Evolutionary conservation across 2,888 invertebrate species (phyloP), one percentile per base, ranked within the genome.

Genomic region (Leucania comma): DNA sequence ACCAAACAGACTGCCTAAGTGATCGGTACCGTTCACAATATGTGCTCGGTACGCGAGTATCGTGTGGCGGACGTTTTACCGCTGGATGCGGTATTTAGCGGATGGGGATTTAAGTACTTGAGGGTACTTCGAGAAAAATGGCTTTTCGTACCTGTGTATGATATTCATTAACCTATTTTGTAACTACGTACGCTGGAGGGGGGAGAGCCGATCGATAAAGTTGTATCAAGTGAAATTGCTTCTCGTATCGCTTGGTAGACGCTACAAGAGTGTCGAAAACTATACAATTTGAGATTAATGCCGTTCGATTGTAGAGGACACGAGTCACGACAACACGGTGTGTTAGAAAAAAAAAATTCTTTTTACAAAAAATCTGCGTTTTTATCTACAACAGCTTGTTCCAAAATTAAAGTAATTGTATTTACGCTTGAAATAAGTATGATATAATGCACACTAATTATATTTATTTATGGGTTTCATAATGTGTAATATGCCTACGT

Each of bases 1-100:
- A 86, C 89, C 92, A 91, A 93, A 92, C 93, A 91, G 90, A 90
- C 92, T 90, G 93, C 91, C 89, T 93, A 94, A 94, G 94, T 93
- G 93, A 93, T 94, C 87, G 92, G 93, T 92, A 92, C 94, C 93
- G 94, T 93, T 93, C 89, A 92, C 94, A 93, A 94, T 92, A 93
- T 89, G 83, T 86, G 87, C 59, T 82, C 80, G 70, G 78, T 78
- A 73, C 86, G 90, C 90, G 89, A 89, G 89, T 85, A 80, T 82
- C 79, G 80, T 68, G 68, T 58, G 64, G 38, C 46, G 51, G 35
- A 72, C 61, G 53, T 69, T 68, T 61, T 48, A 72, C 68, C 66
- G 57, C 62, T 70, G 71, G 86, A 87, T 82, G 70, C 51, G 84
- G 82, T 80, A 82, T 79, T 74, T 57, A 56, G 42, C 32, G 35